phyloP scores from a whole-genome alignment of 2,888 invertebrate genomes.

The Tenthredo scrophulariae region DNA sequence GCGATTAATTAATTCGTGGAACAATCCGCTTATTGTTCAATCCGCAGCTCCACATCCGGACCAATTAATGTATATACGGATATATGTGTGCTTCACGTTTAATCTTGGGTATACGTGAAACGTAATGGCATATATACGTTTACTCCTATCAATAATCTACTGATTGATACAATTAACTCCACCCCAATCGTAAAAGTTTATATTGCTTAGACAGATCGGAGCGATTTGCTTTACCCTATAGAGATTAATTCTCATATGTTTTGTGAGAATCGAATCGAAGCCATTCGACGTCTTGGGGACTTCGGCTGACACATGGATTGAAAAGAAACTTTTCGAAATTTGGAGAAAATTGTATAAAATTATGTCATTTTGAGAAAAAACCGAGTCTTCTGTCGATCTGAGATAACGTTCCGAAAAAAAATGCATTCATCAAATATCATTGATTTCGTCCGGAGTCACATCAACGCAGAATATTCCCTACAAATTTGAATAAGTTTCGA shows the following conservation, averaged over 20 bases:
- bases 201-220: not conserved
- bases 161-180: slow-evolving; percentile 21
- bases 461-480: too few species aligned
- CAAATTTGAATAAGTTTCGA: too few species aligned
- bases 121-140: not conserved
- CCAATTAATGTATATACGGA: not conserved
- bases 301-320: too few species aligned
- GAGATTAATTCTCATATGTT: not conserved
- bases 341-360: too few species aligned
- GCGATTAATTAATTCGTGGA: slow-evolving; percentile 24
- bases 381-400: too few species aligned
- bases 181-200: not conserved
- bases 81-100: not conserved
- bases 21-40: slow-evolving; percentile 5
- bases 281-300: too few species aligned
- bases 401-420: too few species aligned
- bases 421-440: too few species aligned
- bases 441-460: too few species aligned
- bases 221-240: not conserved
- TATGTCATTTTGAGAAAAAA: too few species aligned
- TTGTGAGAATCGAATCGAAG: too few species aligned
- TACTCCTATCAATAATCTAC: not conserved
- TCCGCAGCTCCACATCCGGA: not conserved
- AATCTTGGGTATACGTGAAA: not conserved
- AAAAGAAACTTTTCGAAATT: too few species aligned